Base-by-base conservation (phyloP, 2,113 vertebrate genomes). In the Myotis lucifugus region DNA sequence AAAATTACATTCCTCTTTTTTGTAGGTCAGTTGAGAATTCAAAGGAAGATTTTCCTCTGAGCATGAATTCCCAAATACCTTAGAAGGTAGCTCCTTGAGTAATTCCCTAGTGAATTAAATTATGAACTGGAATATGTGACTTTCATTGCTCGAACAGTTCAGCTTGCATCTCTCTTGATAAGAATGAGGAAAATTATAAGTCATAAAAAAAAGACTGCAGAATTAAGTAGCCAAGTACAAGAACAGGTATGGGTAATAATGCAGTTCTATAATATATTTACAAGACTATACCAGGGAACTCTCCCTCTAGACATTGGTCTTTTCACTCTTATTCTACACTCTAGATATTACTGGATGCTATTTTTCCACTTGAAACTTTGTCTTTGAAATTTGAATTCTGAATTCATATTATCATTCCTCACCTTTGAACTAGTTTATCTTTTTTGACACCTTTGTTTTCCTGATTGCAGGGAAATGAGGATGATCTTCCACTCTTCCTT, bases 101-200 rank as follows among this genome's bases (percentile, higher is more conserved):
- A 87, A 56, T 81, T 95, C 29, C 9, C 42, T 64, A 50, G 42
- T 3, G 5, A 94, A 90, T 95, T 95, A 69, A 64, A 72, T 88
- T 78, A 5, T 76, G 17, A 79, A 74, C 54, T 92, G 25, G 9
- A 70, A 50, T 76, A 7, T 70, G 25, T 79, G 46, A 37, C 37
- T 95, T 85, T 23, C 23, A 67, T 14, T 86, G 27, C 13, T 56
- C 15, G 0, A 70, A 59, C 6, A 85, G 6, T 61, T 91, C 18
- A 29, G 5, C 14, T 19, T 91, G 2, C 18, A 14, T 19, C 17
- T 25, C 34, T 95, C 29, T 56, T 83, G 32, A 95, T 66, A 72
- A 97, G 66, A 91, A 74, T 37, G 37, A 72, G 8, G 12, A 29
- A 83, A 93, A 90, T 40, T 56, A 70, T 56, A 15, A 88, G 52